Percentiles rank a stretch among this genome's conserved stretches.
Evolutionary conservation across 2,113 vertebrate species (phyloP).

Genomic region (Zeus faber): DNA sequence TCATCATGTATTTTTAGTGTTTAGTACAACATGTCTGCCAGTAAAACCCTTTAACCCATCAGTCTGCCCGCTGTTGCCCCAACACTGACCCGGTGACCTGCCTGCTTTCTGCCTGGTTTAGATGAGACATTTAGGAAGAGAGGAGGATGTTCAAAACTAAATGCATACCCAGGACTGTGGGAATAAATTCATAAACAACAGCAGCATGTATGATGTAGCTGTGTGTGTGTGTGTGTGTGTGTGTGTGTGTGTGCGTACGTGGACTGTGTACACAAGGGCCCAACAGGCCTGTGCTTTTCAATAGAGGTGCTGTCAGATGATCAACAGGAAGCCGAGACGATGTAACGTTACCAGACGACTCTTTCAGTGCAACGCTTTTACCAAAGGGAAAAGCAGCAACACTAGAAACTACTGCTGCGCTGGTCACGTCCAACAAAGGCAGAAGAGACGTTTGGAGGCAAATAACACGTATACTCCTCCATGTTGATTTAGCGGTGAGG

Average conservation of each 20-base stretch:
- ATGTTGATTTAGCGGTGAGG: conserved; percentile 11
- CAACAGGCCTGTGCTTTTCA: conserved; percentile 49
- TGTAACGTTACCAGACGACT: conserved; percentile 48
- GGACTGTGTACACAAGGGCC: conserved; percentile 62
- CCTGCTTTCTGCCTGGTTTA: too few relatives aligned
- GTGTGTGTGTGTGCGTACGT: conserved; percentile 4
- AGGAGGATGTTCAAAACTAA: too few relatives aligned
- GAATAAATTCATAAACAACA: too few relatives aligned
- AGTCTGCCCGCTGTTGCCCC: too few relatives aligned
- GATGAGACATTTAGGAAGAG: too few relatives aligned
- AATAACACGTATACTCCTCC: conserved; percentile 27
- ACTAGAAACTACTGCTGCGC: conserved; percentile 8
- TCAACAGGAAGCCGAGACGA: conserved; percentile 49
- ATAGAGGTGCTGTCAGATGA: conserved; percentile 75
- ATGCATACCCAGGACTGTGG: too few relatives aligned
- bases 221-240: neutral
- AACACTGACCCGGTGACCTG: too few relatives aligned
- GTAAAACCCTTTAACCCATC: too few relatives aligned
- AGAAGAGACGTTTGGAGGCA: conserved; percentile 8
- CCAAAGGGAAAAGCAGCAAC: conserved; percentile 5
- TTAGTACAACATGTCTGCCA: too few relatives aligned
- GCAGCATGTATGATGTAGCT: too few relatives aligned
- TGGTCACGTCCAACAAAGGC: neutral
- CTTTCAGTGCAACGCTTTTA: conserved; percentile 37
- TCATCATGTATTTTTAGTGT: too few relatives aligned